These are phyloP conservation scores for Cecropterus lyciades DNA, from an alignment of 1,140 invertebrate genomes.

Conservation along the genomic window DNA sequence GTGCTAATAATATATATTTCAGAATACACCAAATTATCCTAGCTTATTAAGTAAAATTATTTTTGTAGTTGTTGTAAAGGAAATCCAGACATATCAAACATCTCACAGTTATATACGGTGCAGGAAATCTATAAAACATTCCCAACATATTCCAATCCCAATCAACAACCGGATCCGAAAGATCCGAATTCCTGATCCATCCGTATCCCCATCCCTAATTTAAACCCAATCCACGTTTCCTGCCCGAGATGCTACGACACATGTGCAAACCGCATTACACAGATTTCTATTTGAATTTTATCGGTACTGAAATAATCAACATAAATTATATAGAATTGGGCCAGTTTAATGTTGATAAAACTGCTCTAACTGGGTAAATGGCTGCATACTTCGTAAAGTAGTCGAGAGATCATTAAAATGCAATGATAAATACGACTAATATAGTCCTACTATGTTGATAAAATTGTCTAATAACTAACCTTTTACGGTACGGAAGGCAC, in stretches of 20 bases:
- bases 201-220: not conserved
- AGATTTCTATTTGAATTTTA: slow-evolving; percentile 40
- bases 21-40: too few species aligned
- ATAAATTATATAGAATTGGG: slow-evolving; percentile 22
- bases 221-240: slow-evolving; percentile 35
- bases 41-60: too few species aligned
- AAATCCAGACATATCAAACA: too few species aligned
- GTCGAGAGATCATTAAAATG: too few species aligned
- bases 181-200: not conserved
- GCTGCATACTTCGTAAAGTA: too few species aligned
- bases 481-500: too few species aligned
- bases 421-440: too few species aligned
- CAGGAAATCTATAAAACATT: not conserved
- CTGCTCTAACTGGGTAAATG: slow-evolving; percentile 2
- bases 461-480: too few species aligned
- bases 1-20: too few species aligned
- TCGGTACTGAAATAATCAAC: slow-evolving; percentile 35
- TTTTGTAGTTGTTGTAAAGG: too few species aligned
- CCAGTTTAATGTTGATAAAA: slow-evolving; percentile 27
- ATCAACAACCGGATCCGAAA: not conserved
- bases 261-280: slow-evolving; percentile 51
- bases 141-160: not conserved
- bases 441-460: too few species aligned
- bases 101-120: too few species aligned
- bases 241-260: slow-evolving; percentile 38